These are phyloP conservation scores for Drosophila glabriapex DNA, from an alignment of 2,888 invertebrate genomes.

Conservation along the genomic window DNA sequence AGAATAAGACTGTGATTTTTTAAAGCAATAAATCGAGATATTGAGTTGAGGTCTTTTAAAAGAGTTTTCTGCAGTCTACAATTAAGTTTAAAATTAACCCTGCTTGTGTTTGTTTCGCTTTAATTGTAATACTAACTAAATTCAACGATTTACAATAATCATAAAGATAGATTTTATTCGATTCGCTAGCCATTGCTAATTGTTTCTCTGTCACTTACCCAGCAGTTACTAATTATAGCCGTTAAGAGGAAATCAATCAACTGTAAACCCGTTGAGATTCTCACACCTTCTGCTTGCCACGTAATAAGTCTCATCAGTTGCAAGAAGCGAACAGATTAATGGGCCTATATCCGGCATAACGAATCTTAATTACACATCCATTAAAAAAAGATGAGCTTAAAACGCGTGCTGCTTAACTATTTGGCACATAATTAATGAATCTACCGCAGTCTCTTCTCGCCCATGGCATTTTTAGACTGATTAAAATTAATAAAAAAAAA, in stretches of 20 bases:
- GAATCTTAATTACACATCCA: conserved; percentile 71
- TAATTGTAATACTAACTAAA: conserved; percentile 1
- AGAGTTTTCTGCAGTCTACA: neutral
- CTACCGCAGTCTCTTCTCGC: conserved; percentile 23
- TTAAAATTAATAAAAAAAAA: conserved; percentile 43
- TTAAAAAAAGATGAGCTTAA: conserved; percentile 36
- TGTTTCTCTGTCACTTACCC: conserved; percentile 24
- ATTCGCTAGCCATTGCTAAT: conserved; percentile 23
- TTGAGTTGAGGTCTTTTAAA: neutral
- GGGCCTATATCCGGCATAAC: conserved; percentile 71
- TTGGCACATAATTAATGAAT: conserved; percentile 68
- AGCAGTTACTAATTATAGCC: conserved; percentile 8
- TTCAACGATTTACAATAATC: neutral
- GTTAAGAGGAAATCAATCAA: conserved; percentile 61
- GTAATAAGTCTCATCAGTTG: conserved; percentile 31
- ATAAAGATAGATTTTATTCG: neutral
- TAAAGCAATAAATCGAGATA: neutral
- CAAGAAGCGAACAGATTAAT: conserved; percentile 59
- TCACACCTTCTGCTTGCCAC: conserved; percentile 17
- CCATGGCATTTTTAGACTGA: conserved; percentile 29
- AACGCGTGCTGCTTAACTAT: conserved; percentile 59
- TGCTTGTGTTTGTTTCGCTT: neutral
- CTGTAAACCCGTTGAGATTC: conserved; percentile 25
- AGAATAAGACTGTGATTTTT: neutral
- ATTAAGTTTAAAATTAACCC: neutral